phyloP scores from a whole-genome alignment of 1,140 invertebrate species.

The Hydropsyche tenuis region DNA sequence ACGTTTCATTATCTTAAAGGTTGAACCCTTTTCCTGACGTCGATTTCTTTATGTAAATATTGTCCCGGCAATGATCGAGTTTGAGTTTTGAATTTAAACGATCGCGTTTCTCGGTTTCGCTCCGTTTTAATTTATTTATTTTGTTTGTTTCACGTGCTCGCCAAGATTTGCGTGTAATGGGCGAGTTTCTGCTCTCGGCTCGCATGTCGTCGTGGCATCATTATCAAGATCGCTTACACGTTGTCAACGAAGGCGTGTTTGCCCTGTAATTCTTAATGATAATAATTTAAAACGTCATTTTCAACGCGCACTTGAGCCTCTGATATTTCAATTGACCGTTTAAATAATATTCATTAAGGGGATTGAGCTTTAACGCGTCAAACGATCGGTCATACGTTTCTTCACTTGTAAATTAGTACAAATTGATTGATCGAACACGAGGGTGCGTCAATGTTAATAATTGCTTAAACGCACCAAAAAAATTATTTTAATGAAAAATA shows the following conservation, averaged over 20 bases:
- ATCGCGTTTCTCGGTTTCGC: neutral
- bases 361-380: too few relatives aligned
- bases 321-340: too few relatives aligned
- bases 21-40: neutral
- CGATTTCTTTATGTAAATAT: neutral
- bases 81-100: too few relatives aligned
- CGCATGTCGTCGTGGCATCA: constrained; percentile 4
- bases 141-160: neutral
- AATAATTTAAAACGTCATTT: too few relatives aligned
- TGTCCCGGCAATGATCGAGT: neutral
- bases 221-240: constrained; percentile 18
- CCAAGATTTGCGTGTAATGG: constrained; percentile 16
- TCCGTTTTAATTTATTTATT: neutral
- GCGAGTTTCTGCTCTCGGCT: constrained; percentile 7
- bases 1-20: constrained; percentile 28
- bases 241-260: constrained; percentile 7
- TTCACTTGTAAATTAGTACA: too few relatives aligned
- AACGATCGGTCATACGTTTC: too few relatives aligned
- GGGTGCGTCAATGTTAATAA: too few relatives aligned
- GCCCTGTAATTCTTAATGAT: neutral
- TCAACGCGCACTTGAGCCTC: too few relatives aligned
- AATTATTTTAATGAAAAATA: too few relatives aligned
- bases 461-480: too few relatives aligned
- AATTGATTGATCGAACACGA: too few relatives aligned
- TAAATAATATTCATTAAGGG: too few relatives aligned